Conservation (phyloP, 2,888 invertebrate species). For the Periphyllus acericola region DNA sequence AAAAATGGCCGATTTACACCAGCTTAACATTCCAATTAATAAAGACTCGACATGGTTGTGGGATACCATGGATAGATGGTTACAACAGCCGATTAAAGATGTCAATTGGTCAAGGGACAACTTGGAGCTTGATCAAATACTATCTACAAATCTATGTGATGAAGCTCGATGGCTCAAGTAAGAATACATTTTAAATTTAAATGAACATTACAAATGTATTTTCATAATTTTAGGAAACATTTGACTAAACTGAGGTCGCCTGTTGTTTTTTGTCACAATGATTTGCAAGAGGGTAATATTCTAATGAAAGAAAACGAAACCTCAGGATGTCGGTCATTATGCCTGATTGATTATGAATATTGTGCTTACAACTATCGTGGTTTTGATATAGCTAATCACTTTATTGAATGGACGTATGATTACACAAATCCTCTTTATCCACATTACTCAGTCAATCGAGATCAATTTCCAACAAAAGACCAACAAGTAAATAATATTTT, state of each 20-base stretch:
- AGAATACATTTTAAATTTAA: slow-evolving; percentile 1
- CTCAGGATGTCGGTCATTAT: slow-evolving; percentile 72
- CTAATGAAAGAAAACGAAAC: slow-evolving; percentile 68
- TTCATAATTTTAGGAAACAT: slow-evolving; percentile 67
- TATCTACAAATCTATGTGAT: slow-evolving; percentile 28
- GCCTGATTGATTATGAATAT: slow-evolving; percentile 93
- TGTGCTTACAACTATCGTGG: slow-evolving; percentile 94
- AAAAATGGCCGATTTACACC: slow-evolving; percentile 93
- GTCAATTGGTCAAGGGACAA: slow-evolving; percentile 33
- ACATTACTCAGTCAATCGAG: slow-evolving; percentile 76
- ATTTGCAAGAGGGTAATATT: slow-evolving; percentile 89
- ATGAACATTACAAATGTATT: neutral
- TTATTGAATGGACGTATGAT: slow-evolving; percentile 91
- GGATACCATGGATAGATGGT: slow-evolving; percentile 83
- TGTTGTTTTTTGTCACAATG: slow-evolving; percentile 94
- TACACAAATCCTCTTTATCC: slow-evolving; percentile 83
- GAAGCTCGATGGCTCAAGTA: slow-evolving; percentile 53
- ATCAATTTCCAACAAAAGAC: slow-evolving; percentile 79
- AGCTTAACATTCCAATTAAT: slow-evolving; percentile 91
- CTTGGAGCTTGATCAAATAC: slow-evolving; percentile 22
- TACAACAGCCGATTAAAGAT: slow-evolving; percentile 67
- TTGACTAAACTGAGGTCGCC: slow-evolving; percentile 73
- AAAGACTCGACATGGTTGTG: slow-evolving; percentile 96
- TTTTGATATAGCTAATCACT: slow-evolving; percentile 95
- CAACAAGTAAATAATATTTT: slow-evolving; percentile 76